Base-by-base conservation (phyloP, 2,888 invertebrate species). In the Clistopyga incitator region DNA sequence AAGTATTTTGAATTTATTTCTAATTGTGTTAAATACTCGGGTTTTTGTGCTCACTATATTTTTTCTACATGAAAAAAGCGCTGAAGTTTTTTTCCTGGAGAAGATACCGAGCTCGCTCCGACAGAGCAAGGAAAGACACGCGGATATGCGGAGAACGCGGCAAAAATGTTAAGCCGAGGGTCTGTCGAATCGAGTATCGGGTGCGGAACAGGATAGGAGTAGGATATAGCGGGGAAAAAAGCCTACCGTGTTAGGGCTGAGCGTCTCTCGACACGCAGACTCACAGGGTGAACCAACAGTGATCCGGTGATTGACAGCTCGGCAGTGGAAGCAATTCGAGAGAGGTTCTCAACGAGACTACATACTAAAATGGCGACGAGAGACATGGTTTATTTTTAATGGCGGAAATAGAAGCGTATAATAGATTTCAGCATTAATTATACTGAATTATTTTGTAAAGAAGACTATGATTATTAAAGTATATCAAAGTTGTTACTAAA, bases 381-480 rank as follows among this genome's bases (percentile, higher is more conserved):
- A 88, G 91, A 91, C 90, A 91, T 90, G 91, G 88, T 92, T 91
- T 91, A 91, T 91, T 92, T 90, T 92, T 18, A 91, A 92, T 92
- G 90, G 89, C 89, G 86, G 86, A 84, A 84, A 74, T 61, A n/a
- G 45, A 71, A 54, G 38, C 47, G 2, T 45, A 34, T 42, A 52
- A 38, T 34, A 20, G n/a, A 61, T 64, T 67, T 70, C 23, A 47
- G 11, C 34, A 59, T 59, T 52, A 20, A 78, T 70, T 59, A n/a
- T 29, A 65, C 25, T 25, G 34, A 18, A 3, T 45, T 38, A 18
- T 13, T 54, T 15, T 20, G 25, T 78, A 47, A 20, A 70, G 25
- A 29, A 64, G 6, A 64, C 64, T 52, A n/a, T 54, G n/a, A 74
- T 52, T 18, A 52, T 56, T 23, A 59, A 72, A 29, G 34, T 72